Percentiles rank a stretch among this genome's conserved stretches.
These are phyloP conservation scores for Pseudotriccus pelzelni DNA, from an alignment of 2,797 vertebrate species.

Conservation along the genomic window DNA sequence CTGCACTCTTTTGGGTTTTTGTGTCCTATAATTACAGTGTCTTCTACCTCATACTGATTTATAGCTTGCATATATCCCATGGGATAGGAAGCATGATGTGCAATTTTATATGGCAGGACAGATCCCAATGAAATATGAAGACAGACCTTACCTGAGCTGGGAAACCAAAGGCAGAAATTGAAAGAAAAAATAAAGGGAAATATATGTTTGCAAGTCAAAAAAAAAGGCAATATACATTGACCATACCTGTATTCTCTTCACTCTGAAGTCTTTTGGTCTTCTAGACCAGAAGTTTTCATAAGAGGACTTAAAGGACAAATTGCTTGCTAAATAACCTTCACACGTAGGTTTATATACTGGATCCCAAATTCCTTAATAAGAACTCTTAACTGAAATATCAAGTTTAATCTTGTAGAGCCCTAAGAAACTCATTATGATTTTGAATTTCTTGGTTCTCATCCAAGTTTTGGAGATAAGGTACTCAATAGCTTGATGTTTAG, in stretches of 20 bases:
- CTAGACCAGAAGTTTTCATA: not conserved
- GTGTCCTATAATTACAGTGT: not conserved
- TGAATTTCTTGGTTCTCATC: not conserved
- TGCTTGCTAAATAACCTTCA: not conserved
- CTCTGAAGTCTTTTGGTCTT: not conserved
- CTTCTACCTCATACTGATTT: not conserved
- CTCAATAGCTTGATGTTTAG: not conserved
- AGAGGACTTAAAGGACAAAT: not conserved
- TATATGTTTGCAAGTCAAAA: no score
- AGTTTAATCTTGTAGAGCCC: not conserved
- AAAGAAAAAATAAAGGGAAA: not conserved
- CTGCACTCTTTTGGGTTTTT: not conserved
- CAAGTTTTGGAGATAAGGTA: not conserved
- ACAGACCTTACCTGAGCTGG: not conserved
- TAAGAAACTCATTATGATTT: not conserved
- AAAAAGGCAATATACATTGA: not conserved
- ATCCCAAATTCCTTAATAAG: not conserved
- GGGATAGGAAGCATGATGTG: not conserved
- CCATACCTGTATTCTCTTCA: not conserved
- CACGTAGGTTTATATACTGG: not conserved
- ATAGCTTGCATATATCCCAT: not conserved
- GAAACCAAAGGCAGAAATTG: not conserved
- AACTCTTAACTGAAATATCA: not conserved
- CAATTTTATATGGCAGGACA: not conserved
- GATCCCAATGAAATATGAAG: not conserved